These are phyloP conservation scores for Nomada goodeniana DNA, from an alignment of 2,888 invertebrate species.

Conservation along the genomic window DNA sequence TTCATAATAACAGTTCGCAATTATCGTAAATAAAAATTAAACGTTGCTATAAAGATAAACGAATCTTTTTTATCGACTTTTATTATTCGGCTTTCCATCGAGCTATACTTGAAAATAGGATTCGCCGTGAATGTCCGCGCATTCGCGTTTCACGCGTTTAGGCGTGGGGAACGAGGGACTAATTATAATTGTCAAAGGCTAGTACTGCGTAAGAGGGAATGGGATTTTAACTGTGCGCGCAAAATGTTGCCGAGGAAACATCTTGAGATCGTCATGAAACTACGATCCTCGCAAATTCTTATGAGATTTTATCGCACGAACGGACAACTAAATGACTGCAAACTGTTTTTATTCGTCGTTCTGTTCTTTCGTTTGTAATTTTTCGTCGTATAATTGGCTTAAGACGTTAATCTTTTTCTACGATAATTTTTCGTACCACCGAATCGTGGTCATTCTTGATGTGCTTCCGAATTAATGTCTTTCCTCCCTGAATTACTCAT, in stretches of 20 bases:
- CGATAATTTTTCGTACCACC: not conserved
- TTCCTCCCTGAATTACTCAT: not conserved
- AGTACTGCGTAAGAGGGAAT: not conserved
- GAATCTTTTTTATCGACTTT: not conserved
- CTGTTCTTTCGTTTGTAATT: not conserved
- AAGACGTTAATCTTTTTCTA: not conserved
- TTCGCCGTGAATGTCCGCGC: not conserved
- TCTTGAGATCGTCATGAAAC: not conserved
- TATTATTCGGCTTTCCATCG: not conserved
- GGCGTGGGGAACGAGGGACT: not conserved
- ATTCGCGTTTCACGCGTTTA: not conserved
- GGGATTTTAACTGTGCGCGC: not conserved
- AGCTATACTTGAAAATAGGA: slow-evolving; percentile 4
- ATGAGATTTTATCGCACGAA: not conserved
- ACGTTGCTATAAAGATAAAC: not conserved
- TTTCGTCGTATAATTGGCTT: not conserved
- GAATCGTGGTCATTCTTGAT: not conserved
- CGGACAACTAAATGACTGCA: not conserved
- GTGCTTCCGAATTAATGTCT: not conserved
- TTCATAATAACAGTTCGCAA: not conserved
- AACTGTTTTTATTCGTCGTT: not conserved
- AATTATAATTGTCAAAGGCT: slow-evolving; percentile 9
- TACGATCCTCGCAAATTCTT: not conserved
- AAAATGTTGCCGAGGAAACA: slow-evolving; percentile 4
- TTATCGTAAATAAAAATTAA: not conserved